These are phyloP conservation scores for Cyclophora albipunctata DNA, from an alignment of 2,888 invertebrate species.

Conservation along the genomic window DNA sequence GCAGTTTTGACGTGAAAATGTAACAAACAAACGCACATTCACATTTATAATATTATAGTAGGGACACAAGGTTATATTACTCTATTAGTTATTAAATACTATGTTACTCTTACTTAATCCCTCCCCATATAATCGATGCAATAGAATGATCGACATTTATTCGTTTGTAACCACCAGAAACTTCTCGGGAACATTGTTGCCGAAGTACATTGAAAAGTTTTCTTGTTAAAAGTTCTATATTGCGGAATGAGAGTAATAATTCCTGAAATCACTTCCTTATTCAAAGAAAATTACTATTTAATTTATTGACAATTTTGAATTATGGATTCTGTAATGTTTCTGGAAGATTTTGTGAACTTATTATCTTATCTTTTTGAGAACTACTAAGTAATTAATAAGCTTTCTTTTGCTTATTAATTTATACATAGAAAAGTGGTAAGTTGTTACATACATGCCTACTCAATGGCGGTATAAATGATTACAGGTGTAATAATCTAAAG, in stretches of 20 bases:
- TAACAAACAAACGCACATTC: no score
- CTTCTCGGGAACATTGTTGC: conserved; percentile 58
- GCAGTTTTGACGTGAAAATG: no score
- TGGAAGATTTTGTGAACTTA: conserved; percentile 8
- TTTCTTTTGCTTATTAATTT: no score
- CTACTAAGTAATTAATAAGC: no score
- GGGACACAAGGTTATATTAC: no score
- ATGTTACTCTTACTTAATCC: no score
- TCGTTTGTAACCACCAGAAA: conserved; percentile 54
- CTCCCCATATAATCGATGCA: conserved; percentile 30
- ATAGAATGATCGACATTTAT: conserved; percentile 61
- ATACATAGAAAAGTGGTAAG: no score
- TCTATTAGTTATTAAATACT: no score
- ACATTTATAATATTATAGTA: no score
- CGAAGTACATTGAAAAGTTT: conserved; percentile 64
- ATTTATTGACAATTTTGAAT: conserved; percentile 13
- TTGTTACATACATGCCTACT: no score
- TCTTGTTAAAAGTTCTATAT: conserved; percentile 74
- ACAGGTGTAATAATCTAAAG: no score
- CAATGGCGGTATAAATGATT: no score
- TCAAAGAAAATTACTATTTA: conserved; percentile 44
- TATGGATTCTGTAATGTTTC: conserved; percentile 3
- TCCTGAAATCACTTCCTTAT: conserved; percentile 65
- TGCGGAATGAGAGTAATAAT: conserved; percentile 70
- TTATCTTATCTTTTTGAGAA: not conserved